A percentile compares a stretch with the other conserved stretches of the same genome.
phyloP scores from a whole-genome alignment of 1,140 invertebrate genomes.

The Metopolophium dirhodum region DNA sequence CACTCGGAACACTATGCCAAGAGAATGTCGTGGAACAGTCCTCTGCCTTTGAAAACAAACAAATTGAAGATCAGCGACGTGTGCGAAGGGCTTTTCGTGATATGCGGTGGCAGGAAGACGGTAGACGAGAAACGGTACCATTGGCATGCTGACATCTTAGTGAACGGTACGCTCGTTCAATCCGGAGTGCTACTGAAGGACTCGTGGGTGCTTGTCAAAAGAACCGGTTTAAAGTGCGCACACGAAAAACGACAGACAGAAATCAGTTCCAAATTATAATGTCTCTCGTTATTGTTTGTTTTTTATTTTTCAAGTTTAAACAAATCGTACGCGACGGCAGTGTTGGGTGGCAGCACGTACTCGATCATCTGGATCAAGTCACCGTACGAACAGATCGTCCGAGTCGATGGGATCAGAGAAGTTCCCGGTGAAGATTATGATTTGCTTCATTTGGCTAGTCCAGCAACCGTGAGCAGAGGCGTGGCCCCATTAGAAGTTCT shows the following conservation, averaged over 20 bases:
- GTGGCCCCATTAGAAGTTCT: conserved; percentile 60
- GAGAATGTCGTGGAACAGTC: background rate
- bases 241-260: background rate
- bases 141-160: conserved; percentile 74
- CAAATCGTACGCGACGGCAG: conserved; percentile 36
- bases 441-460: conserved; percentile 61
- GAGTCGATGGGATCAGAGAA: conserved; percentile 60
- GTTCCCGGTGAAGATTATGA: conserved; percentile 61
- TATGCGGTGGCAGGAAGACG: background rate
- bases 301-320: background rate
- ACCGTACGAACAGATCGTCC: conserved; percentile 72
- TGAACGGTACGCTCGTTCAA: conserved; percentile 72
- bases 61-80: background rate
- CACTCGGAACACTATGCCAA: background rate
- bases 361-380: conserved; percentile 64
- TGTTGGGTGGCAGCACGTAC: conserved; percentile 32
- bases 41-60: background rate
- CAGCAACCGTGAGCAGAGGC: conserved; percentile 61
- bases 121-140: conserved; percentile 63
- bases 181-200: conserved; percentile 70
- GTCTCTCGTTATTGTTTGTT: no score
- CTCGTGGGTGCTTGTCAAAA: conserved; percentile 31
- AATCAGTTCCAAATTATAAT: background rate
- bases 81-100: conserved; percentile 25
- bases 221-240: background rate